Base-by-base conservation (phyloP, 2,113 vertebrate species). In the Engystomops pustulosus region DNA sequence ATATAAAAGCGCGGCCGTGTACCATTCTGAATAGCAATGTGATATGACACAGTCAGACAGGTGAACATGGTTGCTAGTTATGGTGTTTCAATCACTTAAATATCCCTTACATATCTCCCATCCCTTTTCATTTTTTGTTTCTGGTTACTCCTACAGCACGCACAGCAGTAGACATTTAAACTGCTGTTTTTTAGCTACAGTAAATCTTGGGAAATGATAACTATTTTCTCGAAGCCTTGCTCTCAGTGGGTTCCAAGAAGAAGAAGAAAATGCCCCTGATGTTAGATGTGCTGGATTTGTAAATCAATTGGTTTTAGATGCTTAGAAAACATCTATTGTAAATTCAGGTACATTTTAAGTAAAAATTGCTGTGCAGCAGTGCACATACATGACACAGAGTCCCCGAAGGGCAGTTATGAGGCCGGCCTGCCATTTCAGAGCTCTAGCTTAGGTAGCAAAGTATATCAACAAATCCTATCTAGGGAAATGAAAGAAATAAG, bases 261-360 rank as follows among this genome's bases (percentile, higher is more conserved):
- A 44, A 58, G 23, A 86, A 87, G 83, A 77, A 81, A 85, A 70
- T 58, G 30, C 36, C 79, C 67, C 34, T 77, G 72, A 80, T 86
- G 20, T 58, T 32, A 80, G 41, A 67, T 58, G 30, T 53, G 75
- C 30, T 84, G 80, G 51, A 72, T 87, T 80, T 90, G 86, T 86
- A 58, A 72, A 75, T 79, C 14, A 77, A n/a, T 65, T 65, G 51
- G 47, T 85, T 85, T 81, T 86, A 8, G 88, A 88, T 74, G 23
- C 23, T 0, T 84, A 84, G 81, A 85, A 18, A 85, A 62, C 84
- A 88, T 70, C 89, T 0, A 0, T 49, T 85, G 80, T 60, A 88
- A 89, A 82, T 89, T 55, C 86, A 89, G 83, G 79, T 77, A 81
- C 23, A 70, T 85, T 67, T 88, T 86, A 87, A 86, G 81, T 86